Evolutionary conservation across 2,797 vertebrate species (phyloP).

Genomic region (Yasuhikotakia modesta): DNA sequence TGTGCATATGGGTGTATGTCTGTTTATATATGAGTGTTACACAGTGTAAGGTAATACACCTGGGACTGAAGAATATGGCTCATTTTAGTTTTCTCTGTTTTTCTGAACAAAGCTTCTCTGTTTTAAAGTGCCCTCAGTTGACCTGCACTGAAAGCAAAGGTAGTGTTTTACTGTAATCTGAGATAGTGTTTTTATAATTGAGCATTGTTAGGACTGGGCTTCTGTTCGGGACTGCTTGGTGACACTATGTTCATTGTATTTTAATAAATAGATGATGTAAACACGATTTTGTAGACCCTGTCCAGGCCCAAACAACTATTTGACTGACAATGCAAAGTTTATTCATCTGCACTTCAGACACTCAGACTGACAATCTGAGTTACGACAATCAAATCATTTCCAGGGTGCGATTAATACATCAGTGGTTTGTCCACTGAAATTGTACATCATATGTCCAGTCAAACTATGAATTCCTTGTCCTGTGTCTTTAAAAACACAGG

Average conservation of each 20-base stretch:
- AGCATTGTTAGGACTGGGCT: conserved; percentile 40
- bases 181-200: conserved; percentile 46
- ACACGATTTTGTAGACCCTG: conserved; percentile 17
- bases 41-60: conserved; percentile 35
- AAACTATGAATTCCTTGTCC: conserved; percentile 65
- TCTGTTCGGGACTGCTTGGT: conserved; percentile 38
- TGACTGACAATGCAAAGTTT: conserved; percentile 24
- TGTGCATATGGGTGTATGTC: conserved; percentile 23
- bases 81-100: conserved; percentile 37
- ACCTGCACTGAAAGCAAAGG: conserved; percentile 36
- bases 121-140: conserved; percentile 41
- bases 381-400: conserved; percentile 66
- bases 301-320: conserved; percentile 6
- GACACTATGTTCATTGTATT: conserved; percentile 32
- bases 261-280: conserved; percentile 35
- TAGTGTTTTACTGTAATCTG: conserved; percentile 51
- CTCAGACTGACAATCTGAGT: conserved; percentile 60
- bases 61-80: conserved; percentile 41
- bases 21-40: neutral
- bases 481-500: conserved; percentile 67
- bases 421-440: too few species aligned
- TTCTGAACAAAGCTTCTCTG: conserved; percentile 43
- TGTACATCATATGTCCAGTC: conserved; percentile 54
- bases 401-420: conserved; percentile 49
- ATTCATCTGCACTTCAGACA: conserved; percentile 34